Evolutionary conservation across 2,888 invertebrate genomes (phyloP), one percentile per base, ranked within the genome.

Genomic region (Orthosia gothica): DNA sequence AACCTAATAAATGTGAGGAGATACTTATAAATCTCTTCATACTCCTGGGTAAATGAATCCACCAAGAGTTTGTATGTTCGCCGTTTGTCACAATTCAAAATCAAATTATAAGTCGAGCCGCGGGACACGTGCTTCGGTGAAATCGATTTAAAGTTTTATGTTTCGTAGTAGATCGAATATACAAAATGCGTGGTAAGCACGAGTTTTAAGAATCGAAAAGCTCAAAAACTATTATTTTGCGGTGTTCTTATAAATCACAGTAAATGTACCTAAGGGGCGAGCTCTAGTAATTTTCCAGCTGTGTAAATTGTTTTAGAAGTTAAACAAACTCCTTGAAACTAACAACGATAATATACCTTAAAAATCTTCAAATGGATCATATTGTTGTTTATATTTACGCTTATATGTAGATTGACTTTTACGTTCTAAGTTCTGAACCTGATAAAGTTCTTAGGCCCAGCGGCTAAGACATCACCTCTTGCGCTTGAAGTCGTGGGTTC

Each of bases 251-350:
- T 74, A 57, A 59, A n/a, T n/a, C n/a, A n/a, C n/a, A n/a, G n/a
- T n/a, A n/a, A n/a, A n/a, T n/a, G n/a, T n/a, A n/a, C n/a, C n/a
- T n/a, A 74, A 65, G 57, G 23, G 12, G 55, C n/a, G 16, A 5
- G 15, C 9, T 26, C 11, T n/a, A 66, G 13, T n/a, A 47, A 52
- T 52, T 67, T 59, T 9, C 40, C 15, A 45, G 50, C 11, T 26
- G 45, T 45, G 40, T 7, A 26, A 76, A 55, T 26, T 54, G 76
- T 64, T 54, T 55, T n/a, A 13, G 47, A 40, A 55, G n/a, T 32
- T 66, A 26, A 2, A n/a, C 13, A 16, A 74, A 49, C 47, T 75
- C 4, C 9, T 47, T 20, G 5, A 26, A 70, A 52, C 52, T 20
- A 32, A 9, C 13, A 15, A 66, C 3, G 18, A 26, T 18, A 67